phyloP scores from a whole-genome alignment of 2,888 invertebrate species.

The Torymus aiolomorphi region DNA sequence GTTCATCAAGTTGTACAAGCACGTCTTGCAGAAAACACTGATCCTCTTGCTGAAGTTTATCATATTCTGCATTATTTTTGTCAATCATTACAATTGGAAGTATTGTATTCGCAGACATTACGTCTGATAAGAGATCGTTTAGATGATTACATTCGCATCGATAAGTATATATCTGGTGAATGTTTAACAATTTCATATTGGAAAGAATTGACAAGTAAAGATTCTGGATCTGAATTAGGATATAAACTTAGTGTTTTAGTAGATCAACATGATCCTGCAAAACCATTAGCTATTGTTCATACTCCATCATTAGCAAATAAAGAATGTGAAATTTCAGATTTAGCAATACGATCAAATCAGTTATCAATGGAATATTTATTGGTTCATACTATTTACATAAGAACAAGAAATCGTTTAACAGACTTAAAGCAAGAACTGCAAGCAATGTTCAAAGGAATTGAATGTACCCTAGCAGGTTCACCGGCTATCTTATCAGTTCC shows the following conservation, averaged over 20 bases:
- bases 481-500: slow-evolving; percentile 95
- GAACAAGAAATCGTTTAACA: slow-evolving; percentile 88
- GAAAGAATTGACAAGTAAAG: slow-evolving; percentile 83
- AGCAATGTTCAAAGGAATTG: slow-evolving; percentile 83
- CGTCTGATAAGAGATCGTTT: slow-evolving; percentile 91
- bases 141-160: slow-evolving; percentile 91
- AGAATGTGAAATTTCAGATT: slow-evolving; percentile 83
- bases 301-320: slow-evolving; percentile 83
- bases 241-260: slow-evolving; percentile 93
- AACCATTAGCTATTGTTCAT: slow-evolving; percentile 85
- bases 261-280: slow-evolving; percentile 87
- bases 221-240: slow-evolving; percentile 89
- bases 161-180: slow-evolving; percentile 92
- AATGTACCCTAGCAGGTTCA: slow-evolving; percentile 91
- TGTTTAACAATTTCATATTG: slow-evolving; percentile 96
- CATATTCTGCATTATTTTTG: slow-evolving; percentile 94
- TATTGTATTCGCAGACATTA: slow-evolving; percentile 91
- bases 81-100: slow-evolving; percentile 91
- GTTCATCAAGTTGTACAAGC: slow-evolving; percentile 96
- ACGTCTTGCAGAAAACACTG: slow-evolving; percentile 87
- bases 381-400: slow-evolving; percentile 95
- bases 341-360: slow-evolving; percentile 90
- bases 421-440: slow-evolving; percentile 89
- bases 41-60: slow-evolving; percentile 89
- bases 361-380: slow-evolving; percentile 96